Evolutionary conservation across 2,888 invertebrate genomes (phyloP).

Genomic region (Cheilosia vernalis): DNA sequence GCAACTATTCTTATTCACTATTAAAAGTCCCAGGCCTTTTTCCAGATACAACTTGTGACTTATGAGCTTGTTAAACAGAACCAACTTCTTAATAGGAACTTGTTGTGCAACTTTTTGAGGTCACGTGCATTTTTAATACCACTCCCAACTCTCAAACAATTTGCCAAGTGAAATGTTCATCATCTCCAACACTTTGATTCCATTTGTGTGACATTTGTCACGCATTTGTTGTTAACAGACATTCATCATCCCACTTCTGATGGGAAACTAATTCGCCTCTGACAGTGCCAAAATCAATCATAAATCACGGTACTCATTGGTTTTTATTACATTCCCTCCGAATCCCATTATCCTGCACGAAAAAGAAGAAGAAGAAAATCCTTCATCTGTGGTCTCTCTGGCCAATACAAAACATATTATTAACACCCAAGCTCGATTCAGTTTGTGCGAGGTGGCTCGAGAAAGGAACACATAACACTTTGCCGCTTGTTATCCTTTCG

Average conservation of each 20-base stretch:
- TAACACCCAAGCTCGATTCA: conserved; percentile 40
- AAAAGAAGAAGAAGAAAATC: not conserved
- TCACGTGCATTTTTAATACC: no score
- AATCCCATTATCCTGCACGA: conserved; percentile 44
- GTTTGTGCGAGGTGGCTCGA: conserved; percentile 1
- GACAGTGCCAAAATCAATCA: conserved; percentile 64
- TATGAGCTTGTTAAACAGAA: not conserved
- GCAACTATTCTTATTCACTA: no score
- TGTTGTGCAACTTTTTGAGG: not conserved
- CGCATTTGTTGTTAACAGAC: conserved; percentile 15
- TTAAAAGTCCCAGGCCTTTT: not conserved
- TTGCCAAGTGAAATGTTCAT: not conserved
- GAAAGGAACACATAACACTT: conserved; percentile 66
- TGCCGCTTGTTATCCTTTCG: conserved; percentile 73
- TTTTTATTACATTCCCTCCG: conserved; percentile 55
- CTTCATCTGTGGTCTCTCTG: conserved; percentile 7
- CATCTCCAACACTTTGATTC: not conserved
- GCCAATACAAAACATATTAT: conserved; percentile 50
- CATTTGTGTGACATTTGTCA: not conserved
- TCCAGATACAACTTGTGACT: not conserved
- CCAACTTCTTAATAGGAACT: not conserved
- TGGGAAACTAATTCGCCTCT: conserved; percentile 34
- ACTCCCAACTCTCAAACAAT: no score
- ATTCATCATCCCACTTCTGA: conserved; percentile 39
- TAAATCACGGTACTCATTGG: conserved; percentile 62